Base-by-base conservation (phyloP, 2,113 vertebrate genomes). In the Acanthisitta chloris region DNA sequence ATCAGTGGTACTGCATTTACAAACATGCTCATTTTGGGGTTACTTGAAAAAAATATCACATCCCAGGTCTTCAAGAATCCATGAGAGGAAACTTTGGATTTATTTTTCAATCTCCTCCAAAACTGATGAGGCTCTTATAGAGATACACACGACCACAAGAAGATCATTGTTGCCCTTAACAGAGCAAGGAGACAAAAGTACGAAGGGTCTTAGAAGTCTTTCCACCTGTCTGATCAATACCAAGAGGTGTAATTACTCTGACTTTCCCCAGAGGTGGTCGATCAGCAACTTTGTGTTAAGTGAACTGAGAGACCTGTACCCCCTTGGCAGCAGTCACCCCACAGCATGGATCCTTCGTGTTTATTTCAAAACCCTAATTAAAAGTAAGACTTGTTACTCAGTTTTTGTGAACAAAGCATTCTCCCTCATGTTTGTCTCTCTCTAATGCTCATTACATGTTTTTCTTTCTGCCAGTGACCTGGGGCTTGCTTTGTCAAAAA, bases 211-310 rank as follows among this genome's bases (percentile, higher is more conserved):
- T 49, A 86, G 49, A 96, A 92, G 65, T 55, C 46, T 67, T 95
- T 92, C 81, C 84, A 86, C 71, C 43, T 80, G 51, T 70, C 74
- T 94, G 88, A 92, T 71, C 86, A 91, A 24, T 65, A 17, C 21
- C 26, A 43, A 62, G 74, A 65, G 67, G 59, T 71, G 46, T 10
- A 90, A 88, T 90, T 83, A 65, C 85, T 80, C 78, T 74, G 81
- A 59, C 88, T 88, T 61, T 89, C 87, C 85, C 71, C 79, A 86
- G 89, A 81, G 84, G 89, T 93, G 87, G 74, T 49, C 81, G 42
- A 66, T 36, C 43, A 80, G n/a, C 36, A 62, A 23, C 34, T 52
- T 8, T 21, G 42, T 86, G 64, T 45, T 45, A 85, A 80, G 55
- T 77, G 78, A 91, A 78, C 84, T 92, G 62, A 86, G 74, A 87